Base-by-base conservation (phyloP, 1,140 invertebrate species). In the Cherax destructor region DNA sequence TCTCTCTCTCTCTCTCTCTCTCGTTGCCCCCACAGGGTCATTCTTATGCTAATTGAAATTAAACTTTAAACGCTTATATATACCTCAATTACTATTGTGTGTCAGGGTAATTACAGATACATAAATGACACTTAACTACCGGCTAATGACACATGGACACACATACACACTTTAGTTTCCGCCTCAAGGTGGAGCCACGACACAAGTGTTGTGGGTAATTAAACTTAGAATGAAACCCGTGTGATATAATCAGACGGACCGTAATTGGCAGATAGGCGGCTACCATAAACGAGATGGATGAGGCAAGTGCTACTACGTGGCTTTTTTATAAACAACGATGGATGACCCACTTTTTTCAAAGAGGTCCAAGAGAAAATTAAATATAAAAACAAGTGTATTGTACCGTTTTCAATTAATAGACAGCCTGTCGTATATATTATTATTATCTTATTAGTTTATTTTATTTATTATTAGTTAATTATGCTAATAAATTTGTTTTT, bases 31-130 rank as follows among this genome's bases (percentile, higher is more conserved):
- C 76, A 7, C 47, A 10, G 24, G 21, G n/a, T 16, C 16, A 74
- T 30, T 24, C 69, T 74, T 74, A 74, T 74, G 21, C n/a, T 74
- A 74, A 30, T 69, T 74, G 69, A 74, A 74, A 74, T 74, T 30
- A 74, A 74, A 74, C n/a, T 74, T 65, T 6, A 65, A 65, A 65
- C 61, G 21, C 11, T 56, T 83, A 69, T 7, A 13, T n/a, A n/a
- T 49, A 56, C 80, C 50, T 59, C 30, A 69, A 21, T 49, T 49
- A 77, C n/a, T 18, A 18, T 11, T 21, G 21, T 65, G 61, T 65
- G 18, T 65, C 13, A 65, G 13, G 61, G 21, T 65, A 21, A 65
- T 65, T 65, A 65, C 61, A 65, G 61, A 21, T 65, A 65, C 21
- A 65, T 21, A 65, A 56, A 56, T 56, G 52, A 18, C 61, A 5